A percentile compares a stretch with the other conserved stretches of the same genome.
These are phyloP conservation scores for Diadema setosum DNA, from an alignment of 35 echinoderm and acorn worm genomes.

Conservation along the genomic window DNA sequence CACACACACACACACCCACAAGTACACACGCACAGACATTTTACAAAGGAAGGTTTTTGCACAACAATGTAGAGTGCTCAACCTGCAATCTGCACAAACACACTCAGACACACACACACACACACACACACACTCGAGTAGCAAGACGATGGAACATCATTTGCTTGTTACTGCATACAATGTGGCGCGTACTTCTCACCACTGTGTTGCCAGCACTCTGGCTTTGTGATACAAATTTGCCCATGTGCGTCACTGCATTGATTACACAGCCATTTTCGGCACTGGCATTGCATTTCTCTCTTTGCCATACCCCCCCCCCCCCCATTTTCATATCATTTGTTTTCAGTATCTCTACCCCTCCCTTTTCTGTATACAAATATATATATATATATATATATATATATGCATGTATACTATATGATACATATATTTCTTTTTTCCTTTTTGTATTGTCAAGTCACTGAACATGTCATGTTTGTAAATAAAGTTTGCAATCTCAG, in stretches of 20 bases:
- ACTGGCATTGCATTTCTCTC: background rate
- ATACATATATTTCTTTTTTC: too few species aligned
- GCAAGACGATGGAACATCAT: slow-evolving; percentile 3
- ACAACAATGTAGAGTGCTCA: too few species aligned
- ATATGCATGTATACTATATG: too few species aligned
- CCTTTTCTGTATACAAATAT: too few species aligned
- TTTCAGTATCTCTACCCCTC: background rate
- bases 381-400: too few species aligned
- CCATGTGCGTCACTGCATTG: slow-evolving; percentile 30
- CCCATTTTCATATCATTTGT: background rate
- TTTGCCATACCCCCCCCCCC: background rate
- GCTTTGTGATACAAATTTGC: slow-evolving; percentile 35
- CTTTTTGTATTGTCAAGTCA: too few species aligned
- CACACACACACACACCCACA: background rate
- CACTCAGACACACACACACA: background rate
- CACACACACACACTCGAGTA: background rate
- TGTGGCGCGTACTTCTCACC: background rate
- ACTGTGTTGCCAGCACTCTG: background rate
- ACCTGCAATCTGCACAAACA: background rate
- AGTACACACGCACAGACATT: background rate
- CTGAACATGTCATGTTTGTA: too few species aligned
- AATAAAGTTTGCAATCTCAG: too few species aligned
- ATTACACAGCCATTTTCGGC: slow-evolving; percentile 24
- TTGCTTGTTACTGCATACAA: slow-evolving; percentile 15
- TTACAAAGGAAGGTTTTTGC: background rate